These are phyloP conservation scores for Aix galericulata DNA, from an alignment of 2,113 vertebrate genomes.

Conservation along the genomic window DNA sequence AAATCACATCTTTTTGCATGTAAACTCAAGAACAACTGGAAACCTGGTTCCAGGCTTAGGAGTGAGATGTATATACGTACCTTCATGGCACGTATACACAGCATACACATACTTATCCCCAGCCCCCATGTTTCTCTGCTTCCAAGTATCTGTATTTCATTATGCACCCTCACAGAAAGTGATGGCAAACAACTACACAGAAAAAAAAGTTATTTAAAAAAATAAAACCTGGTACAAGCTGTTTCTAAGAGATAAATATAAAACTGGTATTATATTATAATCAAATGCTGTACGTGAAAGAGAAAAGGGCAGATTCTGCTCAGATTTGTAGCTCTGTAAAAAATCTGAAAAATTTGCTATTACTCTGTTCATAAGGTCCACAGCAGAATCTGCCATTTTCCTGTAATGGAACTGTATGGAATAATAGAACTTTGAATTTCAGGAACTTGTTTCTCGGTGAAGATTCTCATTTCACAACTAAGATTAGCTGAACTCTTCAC, in stretches of 20 bases:
- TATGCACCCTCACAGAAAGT: not conserved
- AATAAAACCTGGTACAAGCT: not conserved
- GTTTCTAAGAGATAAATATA: not conserved
- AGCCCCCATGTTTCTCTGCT: not conserved
- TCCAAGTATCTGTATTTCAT: not conserved
- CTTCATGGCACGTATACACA: not conserved
- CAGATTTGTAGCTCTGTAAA: not conserved
- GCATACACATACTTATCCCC: not conserved
- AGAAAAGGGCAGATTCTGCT: not conserved
- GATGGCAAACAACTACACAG: not conserved
- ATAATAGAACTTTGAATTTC: not conserved
- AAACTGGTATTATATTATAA: not conserved
- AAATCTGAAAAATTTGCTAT: not conserved
- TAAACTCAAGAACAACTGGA: not conserved
- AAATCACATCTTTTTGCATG: not conserved
- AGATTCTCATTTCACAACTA: not conserved
- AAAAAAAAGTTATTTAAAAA: not conserved
- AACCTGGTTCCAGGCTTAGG: not conserved
- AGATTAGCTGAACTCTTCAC: constrained; percentile 35
- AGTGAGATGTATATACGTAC: not conserved
- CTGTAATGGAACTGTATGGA: not conserved
- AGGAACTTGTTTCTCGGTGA: not conserved
- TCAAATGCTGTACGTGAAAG: not conserved
- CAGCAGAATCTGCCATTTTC: not conserved
- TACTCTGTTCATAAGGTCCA: not conserved